Evolutionary conservation across 2,113 vertebrate genomes (phyloP).

Genomic region (Onychostruthus taczanowskii): DNA sequence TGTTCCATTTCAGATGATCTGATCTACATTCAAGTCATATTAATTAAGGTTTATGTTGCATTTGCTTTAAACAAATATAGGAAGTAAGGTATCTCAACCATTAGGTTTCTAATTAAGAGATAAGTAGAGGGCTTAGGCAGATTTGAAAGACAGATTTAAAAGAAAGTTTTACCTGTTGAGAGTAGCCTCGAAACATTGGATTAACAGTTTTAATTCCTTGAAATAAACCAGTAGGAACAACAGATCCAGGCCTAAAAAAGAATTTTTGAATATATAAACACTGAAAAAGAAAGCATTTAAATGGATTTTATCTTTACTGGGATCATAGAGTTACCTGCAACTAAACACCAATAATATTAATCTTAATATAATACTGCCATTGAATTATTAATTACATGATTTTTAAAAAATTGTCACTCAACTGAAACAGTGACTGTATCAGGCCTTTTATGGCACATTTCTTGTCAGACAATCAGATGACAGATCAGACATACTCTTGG

Average conservation of each 20-base stretch:
- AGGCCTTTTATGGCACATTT: background rate
- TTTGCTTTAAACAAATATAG: background rate
- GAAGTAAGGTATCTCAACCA: background rate
- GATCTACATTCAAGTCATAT: background rate
- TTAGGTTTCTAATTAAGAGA: background rate
- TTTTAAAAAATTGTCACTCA: background rate
- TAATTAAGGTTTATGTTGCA: background rate
- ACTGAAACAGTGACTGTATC: background rate
- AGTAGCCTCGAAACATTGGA: constrained; percentile 95
- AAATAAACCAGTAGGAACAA: constrained; percentile 94
- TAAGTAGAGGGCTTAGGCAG: background rate
- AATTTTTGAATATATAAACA: background rate
- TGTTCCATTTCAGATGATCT: background rate
- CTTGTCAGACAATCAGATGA: background rate
- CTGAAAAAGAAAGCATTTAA: background rate
- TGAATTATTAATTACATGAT: fast-evolving
- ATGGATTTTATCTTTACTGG: background rate
- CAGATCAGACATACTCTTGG: background rate
- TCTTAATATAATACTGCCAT: background rate
- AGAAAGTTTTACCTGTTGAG: constrained; percentile 87
- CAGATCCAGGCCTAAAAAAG: constrained; percentile 86
- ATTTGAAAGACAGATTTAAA: background rate
- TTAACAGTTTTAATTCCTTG: constrained; percentile 98
- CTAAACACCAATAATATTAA: background rate
- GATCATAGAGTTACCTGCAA: background rate